These are phyloP conservation scores for Tetramorium alpestre DNA, from an alignment of 1,140 invertebrate species.

Conservation along the genomic window DNA sequence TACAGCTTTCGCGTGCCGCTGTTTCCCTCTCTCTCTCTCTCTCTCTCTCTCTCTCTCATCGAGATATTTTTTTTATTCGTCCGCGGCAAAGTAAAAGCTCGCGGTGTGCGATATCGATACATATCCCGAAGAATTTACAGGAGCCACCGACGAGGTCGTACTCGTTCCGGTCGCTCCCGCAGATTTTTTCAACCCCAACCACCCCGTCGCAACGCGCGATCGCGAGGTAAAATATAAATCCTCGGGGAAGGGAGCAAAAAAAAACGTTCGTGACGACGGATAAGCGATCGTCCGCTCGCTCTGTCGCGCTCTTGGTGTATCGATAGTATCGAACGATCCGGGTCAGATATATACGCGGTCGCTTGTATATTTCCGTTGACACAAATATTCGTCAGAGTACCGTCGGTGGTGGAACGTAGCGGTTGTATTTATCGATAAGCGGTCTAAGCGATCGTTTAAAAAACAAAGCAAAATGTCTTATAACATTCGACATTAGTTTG, in stretches of 20 bases:
- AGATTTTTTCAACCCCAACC: constrained; percentile 46
- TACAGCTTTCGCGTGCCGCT: constrained; percentile 35
- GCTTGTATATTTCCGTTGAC: constrained; percentile 49
- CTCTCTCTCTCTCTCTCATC: not conserved
- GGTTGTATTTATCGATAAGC: constrained; percentile 12
- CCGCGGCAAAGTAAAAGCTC: constrained; percentile 49
- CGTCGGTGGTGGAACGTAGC: not conserved
- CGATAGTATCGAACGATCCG: constrained; percentile 46
- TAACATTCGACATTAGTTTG: not conserved
- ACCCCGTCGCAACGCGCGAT: constrained; percentile 33
- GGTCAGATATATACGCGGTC: constrained; percentile 31
- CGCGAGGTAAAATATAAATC: constrained; percentile 60
- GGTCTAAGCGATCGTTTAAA: not conserved
- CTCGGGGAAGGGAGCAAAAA: constrained; percentile 48
- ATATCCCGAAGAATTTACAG: constrained; percentile 60
- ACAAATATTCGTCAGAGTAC: constrained; percentile 46
- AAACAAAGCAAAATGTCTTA: not conserved
- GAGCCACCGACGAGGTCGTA: constrained; percentile 51
- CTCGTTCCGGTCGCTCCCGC: constrained; percentile 36
- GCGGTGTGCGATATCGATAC: constrained; percentile 48
- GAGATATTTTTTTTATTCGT: constrained; percentile 29
- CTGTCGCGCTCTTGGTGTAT: constrained; percentile 32
- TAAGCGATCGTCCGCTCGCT: constrained; percentile 46
- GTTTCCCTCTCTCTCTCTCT: not conserved
- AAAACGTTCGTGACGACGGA: constrained; percentile 50